Evolutionary conservation across 1,140 invertebrate species (phyloP).

Genomic region (Campoletis sonorensis): DNA sequence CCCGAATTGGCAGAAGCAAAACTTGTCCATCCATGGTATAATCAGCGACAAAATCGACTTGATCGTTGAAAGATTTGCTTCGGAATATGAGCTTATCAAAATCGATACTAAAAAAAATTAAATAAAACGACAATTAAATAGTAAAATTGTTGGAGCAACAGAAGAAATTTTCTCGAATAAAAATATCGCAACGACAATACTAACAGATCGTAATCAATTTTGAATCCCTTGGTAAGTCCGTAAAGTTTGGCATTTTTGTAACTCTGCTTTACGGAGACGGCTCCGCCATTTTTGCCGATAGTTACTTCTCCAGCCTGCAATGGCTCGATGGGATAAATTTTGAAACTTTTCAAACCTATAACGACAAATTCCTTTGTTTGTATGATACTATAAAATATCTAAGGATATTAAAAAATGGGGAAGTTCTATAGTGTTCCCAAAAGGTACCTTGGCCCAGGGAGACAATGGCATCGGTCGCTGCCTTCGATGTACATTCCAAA

Average conservation of each 20-base stretch:
- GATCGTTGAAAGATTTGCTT: slow-evolving; percentile 70
- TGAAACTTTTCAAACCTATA: slow-evolving; percentile 62
- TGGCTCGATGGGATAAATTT: slow-evolving; percentile 76
- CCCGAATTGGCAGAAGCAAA: slow-evolving; percentile 83
- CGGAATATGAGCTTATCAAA: slow-evolving; percentile 74
- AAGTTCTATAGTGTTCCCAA: slow-evolving; percentile 18
- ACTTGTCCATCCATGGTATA: slow-evolving; percentile 84
- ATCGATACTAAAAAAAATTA: slow-evolving; percentile 71
- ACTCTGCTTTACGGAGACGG: slow-evolving; percentile 78
- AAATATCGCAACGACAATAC: slow-evolving; percentile 45
- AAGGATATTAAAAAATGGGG: slow-evolving; percentile 42
- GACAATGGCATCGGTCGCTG: slow-evolving; percentile 50
- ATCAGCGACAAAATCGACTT: slow-evolving; percentile 79
- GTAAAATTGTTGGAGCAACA: neutral
- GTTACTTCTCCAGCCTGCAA: slow-evolving; percentile 76
- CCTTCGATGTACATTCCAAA: slow-evolving; percentile 53
- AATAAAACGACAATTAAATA: neutral
- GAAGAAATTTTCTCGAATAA: neutral
- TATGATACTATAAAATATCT: slow-evolving; percentile 4
- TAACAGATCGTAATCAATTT: slow-evolving; percentile 76
- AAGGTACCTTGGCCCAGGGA: slow-evolving; percentile 60
- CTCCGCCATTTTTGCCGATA: slow-evolving; percentile 77
- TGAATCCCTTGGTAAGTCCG: slow-evolving; percentile 77
- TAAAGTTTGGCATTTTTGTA: slow-evolving; percentile 79
- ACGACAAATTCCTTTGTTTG: slow-evolving; percentile 23